Conservation (phyloP, 1,140 invertebrate species). For the Drosophila biarmipes region DNA sequence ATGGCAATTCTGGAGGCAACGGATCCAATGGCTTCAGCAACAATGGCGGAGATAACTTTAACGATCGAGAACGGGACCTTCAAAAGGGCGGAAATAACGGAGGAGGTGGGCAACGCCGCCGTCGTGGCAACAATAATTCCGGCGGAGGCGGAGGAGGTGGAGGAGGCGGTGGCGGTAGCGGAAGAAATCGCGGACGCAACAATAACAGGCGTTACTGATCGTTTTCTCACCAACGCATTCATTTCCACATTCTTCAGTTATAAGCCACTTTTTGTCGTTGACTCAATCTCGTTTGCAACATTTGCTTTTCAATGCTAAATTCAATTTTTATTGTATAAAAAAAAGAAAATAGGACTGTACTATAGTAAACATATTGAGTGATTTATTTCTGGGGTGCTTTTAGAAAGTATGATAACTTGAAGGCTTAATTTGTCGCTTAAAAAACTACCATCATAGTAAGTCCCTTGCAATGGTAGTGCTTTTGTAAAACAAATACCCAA, state of each 20-base stretch:
- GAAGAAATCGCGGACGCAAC: slow-evolving; percentile 67
- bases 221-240: slow-evolving; percentile 19
- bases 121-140: slow-evolving; percentile 66
- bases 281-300: slow-evolving; percentile 7
- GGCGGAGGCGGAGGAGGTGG: slow-evolving; percentile 14
- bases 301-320: slow-evolving; percentile 32
- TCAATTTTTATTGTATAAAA: slow-evolving; percentile 50
- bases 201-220: slow-evolving; percentile 71
- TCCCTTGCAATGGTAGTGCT: too few relatives aligned
- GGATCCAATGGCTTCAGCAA: slow-evolving; percentile 71
- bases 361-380: slow-evolving; percentile 9
- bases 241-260: slow-evolving; percentile 35
- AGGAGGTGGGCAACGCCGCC: slow-evolving; percentile 56
- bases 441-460: too few relatives aligned
- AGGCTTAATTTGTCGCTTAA: too few relatives aligned
- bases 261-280: slow-evolving; percentile 15
- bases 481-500: too few relatives aligned
- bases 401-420: not conserved
- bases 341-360: slow-evolving; percentile 26
- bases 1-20: slow-evolving; percentile 51
- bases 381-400: not conserved
- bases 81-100: slow-evolving; percentile 52
- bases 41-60: slow-evolving; percentile 53
- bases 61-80: slow-evolving; percentile 59
- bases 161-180: slow-evolving; percentile 37